These are phyloP conservation scores for Lutjanus campechanus DNA, from an alignment of 2,797 vertebrate genomes.

Conservation along the genomic window DNA sequence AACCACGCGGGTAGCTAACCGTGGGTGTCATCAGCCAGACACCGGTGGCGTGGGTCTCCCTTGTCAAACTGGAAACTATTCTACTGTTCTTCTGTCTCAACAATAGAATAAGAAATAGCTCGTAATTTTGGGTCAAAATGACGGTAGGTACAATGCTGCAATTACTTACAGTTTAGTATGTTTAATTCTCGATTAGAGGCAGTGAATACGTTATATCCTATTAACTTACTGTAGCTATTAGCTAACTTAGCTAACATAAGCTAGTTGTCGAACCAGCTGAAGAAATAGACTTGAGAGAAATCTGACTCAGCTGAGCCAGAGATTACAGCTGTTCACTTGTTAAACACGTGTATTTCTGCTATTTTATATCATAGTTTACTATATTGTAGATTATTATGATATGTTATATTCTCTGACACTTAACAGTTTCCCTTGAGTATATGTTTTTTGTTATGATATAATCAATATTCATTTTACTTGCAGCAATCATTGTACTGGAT, in stretches of 20 bases:
- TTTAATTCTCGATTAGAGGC: background rate
- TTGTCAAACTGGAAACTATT: slow-evolving; percentile 54
- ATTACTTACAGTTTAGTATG: accelerated
- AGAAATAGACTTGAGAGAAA: slow-evolving; percentile 17
- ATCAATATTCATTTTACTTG: background rate
- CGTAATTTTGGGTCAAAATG: slow-evolving; percentile 59
- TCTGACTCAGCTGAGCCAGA: background rate
- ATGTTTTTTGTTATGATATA: background rate
- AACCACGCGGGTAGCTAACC: background rate
- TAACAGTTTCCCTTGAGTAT: background rate
- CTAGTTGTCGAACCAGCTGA: slow-evolving; percentile 49
- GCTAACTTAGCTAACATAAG: slow-evolving; percentile 65
- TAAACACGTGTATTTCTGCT: background rate
- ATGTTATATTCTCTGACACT: background rate
- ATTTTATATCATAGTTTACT: background rate
- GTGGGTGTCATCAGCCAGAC: slow-evolving; percentile 75
- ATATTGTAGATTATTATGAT: background rate
- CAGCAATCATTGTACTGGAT: accelerated
- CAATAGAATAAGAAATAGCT: background rate
- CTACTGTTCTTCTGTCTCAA: slow-evolving; percentile 19
- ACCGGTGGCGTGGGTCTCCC: slow-evolving; percentile 77
- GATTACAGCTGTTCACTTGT: background rate
- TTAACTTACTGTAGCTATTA: slow-evolving; percentile 61
- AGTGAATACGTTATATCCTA: background rate
- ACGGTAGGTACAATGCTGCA: slow-evolving; percentile 65